Evolutionary conservation across 2,888 invertebrate species (phyloP).

Genomic region (Epirrhoe alternata): DNA sequence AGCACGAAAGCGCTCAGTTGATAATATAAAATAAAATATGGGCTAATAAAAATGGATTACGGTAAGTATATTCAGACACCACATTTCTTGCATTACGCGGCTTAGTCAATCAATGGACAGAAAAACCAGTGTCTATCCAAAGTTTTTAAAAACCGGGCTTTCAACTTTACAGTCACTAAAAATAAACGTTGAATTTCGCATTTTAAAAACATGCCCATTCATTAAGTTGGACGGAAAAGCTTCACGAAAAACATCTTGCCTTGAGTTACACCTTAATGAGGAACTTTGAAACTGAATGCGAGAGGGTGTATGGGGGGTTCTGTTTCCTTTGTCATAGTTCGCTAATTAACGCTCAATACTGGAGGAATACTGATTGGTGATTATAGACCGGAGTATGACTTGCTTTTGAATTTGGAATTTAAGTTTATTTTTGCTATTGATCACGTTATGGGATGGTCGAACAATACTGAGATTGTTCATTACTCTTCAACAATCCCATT

Average conservation of each 20-base stretch:
- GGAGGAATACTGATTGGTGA: slow-evolving; percentile 30
- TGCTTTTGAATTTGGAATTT: slow-evolving; percentile 3
- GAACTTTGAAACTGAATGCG: slow-evolving; percentile 56
- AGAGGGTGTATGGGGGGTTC: slow-evolving; percentile 49
- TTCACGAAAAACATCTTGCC: slow-evolving; percentile 50
- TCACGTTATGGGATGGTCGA: too few species aligned
- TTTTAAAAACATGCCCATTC: not conserved
- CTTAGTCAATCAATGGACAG: too few species aligned
- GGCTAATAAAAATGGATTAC: too few species aligned
- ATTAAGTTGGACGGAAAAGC: slow-evolving; percentile 36
- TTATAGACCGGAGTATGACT: slow-evolving; percentile 10
- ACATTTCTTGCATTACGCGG: too few species aligned
- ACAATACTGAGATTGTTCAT: too few species aligned
- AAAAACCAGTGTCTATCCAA: too few species aligned
- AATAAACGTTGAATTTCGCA: not conserved
- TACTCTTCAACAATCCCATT: too few species aligned
- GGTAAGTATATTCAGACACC: too few species aligned
- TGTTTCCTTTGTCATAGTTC: slow-evolving; percentile 69
- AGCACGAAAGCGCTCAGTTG: too few species aligned
- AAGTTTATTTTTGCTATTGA: not conserved
- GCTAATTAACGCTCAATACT: slow-evolving; percentile 62
- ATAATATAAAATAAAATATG: too few species aligned
- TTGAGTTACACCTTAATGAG: slow-evolving; percentile 68
- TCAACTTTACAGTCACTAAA: too few species aligned
- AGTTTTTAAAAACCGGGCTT: too few species aligned